A percentile compares a stretch with the other conserved stretches of the same genome.
Conservation (phyloP, 2,797 vertebrate genomes). For the Heliangelus exortis region DNA sequence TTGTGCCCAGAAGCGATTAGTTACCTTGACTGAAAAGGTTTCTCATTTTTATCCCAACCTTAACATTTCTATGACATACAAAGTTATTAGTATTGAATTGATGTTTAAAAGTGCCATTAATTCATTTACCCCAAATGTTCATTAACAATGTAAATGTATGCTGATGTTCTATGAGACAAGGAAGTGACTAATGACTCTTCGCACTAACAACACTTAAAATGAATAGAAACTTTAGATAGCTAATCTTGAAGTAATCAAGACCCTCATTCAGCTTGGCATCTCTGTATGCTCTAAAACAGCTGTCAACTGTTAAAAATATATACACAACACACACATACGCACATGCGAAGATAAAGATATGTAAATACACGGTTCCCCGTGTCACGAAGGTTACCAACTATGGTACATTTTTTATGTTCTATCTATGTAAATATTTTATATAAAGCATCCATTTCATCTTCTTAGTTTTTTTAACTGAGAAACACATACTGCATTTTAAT, state of each 20-base stretch:
- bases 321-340: slow-evolving; percentile 85
- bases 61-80: slow-evolving; percentile 81
- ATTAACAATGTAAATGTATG: slow-evolving; percentile 98
- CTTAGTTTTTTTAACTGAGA: slow-evolving; percentile 60
- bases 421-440: slow-evolving; percentile 82
- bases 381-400: slow-evolving; percentile 81
- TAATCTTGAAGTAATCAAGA: slow-evolving; percentile 92
- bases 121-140: slow-evolving; percentile 92
- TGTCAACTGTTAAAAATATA: slow-evolving; percentile 90
- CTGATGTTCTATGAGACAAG: slow-evolving; percentile 90
- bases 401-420: slow-evolving; percentile 75
- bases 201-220: slow-evolving; percentile 87
- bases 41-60: slow-evolving; percentile 79
- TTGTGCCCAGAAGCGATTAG: slow-evolving; percentile 74
- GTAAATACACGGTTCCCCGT: slow-evolving; percentile 81
- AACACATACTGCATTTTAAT: slow-evolving; percentile 76
- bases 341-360: slow-evolving; percentile 79
- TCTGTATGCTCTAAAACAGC: slow-evolving; percentile 89
- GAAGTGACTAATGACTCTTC: slow-evolving; percentile 91
- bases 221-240: slow-evolving; percentile 91
- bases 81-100: slow-evolving; percentile 88
- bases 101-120: slow-evolving; percentile 90
- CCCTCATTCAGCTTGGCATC: slow-evolving; percentile 87
- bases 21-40: slow-evolving; percentile 79
- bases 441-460: slow-evolving; percentile 77